Conservation (phyloP, 2,797 vertebrate genomes). For the Eremophila alpestris region DNA sequence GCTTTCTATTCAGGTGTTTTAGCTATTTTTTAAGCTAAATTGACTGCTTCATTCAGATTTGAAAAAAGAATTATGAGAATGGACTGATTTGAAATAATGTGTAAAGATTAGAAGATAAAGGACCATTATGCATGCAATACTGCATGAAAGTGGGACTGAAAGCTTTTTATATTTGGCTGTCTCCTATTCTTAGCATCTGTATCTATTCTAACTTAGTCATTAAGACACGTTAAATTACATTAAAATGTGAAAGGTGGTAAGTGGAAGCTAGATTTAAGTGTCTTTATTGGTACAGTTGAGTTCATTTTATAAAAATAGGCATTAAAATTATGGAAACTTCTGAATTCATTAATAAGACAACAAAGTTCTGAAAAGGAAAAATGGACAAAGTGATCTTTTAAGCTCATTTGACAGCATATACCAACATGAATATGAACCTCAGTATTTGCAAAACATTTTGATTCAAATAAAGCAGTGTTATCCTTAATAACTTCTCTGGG, state of each 20-base stretch:
- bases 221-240: not conserved
- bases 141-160: not conserved
- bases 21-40: not conserved
- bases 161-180: not conserved
- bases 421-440: not conserved
- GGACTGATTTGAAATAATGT: not conserved
- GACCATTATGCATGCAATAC: not conserved
- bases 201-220: not conserved
- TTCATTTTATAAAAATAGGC: not conserved
- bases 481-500: not conserved
- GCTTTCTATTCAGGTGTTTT: not conserved
- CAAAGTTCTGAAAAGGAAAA: not conserved
- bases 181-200: not conserved
- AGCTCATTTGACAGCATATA: not conserved
- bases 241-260: not conserved
- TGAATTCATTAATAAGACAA: not conserved
- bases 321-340: not conserved
- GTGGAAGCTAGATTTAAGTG: not conserved
- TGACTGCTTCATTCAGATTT: not conserved
- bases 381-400: not conserved
- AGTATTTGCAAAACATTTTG: not conserved
- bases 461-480: not conserved
- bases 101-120: not conserved
- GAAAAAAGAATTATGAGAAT: not conserved
- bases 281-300: not conserved